Conservation (phyloP, 2,113 vertebrate species). For the Lepisosteus osseus region DNA sequence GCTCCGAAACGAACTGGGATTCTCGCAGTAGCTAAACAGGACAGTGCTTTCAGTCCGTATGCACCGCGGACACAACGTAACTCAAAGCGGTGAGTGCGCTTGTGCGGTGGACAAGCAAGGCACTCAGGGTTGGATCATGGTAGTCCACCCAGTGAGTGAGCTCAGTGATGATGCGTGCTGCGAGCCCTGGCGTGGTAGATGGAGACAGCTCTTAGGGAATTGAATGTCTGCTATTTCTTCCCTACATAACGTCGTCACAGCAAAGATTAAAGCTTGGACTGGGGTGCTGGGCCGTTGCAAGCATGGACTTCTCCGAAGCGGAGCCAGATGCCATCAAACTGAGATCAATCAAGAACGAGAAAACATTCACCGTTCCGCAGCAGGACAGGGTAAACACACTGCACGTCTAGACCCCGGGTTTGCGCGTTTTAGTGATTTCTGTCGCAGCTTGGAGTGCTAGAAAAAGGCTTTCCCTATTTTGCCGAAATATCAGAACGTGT, state of each 20-base stretch:
- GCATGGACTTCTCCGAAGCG: slow-evolving; percentile 56
- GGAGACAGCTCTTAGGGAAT: not conserved
- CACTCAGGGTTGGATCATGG: slow-evolving; percentile 39
- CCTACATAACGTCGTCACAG: not conserved
- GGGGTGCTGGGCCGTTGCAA: no score
- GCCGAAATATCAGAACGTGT: no score
- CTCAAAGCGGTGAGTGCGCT: not conserved
- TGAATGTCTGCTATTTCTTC: not conserved
- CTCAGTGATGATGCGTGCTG: not conserved
- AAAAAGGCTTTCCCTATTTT: no score
- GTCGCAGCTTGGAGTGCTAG: no score
- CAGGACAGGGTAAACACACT: slow-evolving; percentile 54
- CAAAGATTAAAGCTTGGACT: not conserved
- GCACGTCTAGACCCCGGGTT: no score
- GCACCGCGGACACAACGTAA: not conserved
- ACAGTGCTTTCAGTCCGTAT: no score
- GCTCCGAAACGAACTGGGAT: no score
- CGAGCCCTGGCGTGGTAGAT: not conserved
- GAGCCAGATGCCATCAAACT: slow-evolving; percentile 58
- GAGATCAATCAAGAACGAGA: slow-evolving; percentile 60
- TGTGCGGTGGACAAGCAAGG: not conserved
- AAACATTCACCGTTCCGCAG: slow-evolving; percentile 61
- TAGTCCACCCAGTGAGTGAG: slow-evolving; percentile 6
- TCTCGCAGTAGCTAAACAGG: no score
- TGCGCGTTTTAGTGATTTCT: no score